These are phyloP conservation scores for Ptilorrhoa leucosticta DNA, from an alignment of 2,113 vertebrate species.

Conservation along the genomic window DNA sequence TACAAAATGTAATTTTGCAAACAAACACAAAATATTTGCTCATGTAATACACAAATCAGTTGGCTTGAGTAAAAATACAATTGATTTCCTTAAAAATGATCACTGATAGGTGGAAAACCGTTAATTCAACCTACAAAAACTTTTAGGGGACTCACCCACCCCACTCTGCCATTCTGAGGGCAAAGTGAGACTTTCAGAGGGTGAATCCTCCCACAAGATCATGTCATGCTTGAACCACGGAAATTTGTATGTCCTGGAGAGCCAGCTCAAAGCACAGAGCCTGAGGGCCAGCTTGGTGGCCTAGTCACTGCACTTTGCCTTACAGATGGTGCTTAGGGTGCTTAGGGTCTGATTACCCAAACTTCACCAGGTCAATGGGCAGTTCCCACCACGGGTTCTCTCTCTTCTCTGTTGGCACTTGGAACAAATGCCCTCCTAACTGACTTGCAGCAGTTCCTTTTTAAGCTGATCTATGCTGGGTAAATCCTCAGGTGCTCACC, in stretches of 20 bases:
- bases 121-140: background rate
- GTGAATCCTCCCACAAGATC: background rate
- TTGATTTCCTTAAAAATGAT: background rate
- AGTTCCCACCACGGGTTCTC: background rate
- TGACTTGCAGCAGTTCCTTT: background rate
- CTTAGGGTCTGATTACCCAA: background rate
- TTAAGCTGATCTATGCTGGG: background rate
- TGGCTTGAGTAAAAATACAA: background rate
- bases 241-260: background rate
- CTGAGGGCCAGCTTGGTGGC: fast-evolving
- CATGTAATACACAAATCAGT: background rate
- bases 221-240: background rate
- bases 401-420: background rate
- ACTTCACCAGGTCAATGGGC: background rate
- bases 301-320: background rate
- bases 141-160: background rate
- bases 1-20: background rate
- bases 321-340: fast-evolving
- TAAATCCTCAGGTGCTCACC: background rate
- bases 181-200: background rate
- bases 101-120: background rate
- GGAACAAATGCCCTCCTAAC: background rate
- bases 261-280: background rate
- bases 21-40: background rate
- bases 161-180: background rate